phyloP scores from a whole-genome alignment of 1,140 invertebrate species.

The Portunus trituberculatus region DNA sequence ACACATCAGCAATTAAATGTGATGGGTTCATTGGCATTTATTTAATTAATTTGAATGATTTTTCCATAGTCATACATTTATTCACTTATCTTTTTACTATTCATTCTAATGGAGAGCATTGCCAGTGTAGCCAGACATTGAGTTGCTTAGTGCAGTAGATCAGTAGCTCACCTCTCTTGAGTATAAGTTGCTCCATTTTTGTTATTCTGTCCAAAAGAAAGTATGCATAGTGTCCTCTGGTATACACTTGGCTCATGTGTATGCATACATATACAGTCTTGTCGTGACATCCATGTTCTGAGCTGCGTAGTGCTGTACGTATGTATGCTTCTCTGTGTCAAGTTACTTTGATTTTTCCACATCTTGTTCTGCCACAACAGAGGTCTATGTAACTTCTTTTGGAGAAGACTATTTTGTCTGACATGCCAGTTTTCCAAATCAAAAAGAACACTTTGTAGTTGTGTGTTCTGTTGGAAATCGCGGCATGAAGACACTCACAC shows the following conservation, averaged over 20 bases:
- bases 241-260: constrained; percentile 44
- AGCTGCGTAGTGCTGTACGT: not conserved
- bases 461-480: constrained; percentile 31
- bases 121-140: not conserved
- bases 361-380: constrained; percentile 24
- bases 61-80: not conserved
- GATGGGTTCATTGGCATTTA: not conserved
- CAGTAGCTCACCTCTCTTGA: constrained; percentile 2
- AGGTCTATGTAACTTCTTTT: constrained; percentile 67
- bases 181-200: constrained; percentile 10
- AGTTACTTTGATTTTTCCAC: not conserved
- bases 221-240: constrained; percentile 61
- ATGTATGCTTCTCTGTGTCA: not conserved
- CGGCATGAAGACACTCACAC: not conserved
- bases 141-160: not conserved
- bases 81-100: not conserved
- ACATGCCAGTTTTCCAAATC: constrained; percentile 38
- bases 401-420: constrained; percentile 3
- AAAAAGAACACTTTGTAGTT: not conserved
- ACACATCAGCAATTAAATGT: not conserved
- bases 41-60: not conserved
- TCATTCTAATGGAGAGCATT: too few relatives aligned
- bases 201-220: constrained; percentile 61
- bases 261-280: not conserved
- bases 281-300: not conserved